Conservation (phyloP, 2,113 vertebrate genomes). For the Platysternon megacephalum region DNA sequence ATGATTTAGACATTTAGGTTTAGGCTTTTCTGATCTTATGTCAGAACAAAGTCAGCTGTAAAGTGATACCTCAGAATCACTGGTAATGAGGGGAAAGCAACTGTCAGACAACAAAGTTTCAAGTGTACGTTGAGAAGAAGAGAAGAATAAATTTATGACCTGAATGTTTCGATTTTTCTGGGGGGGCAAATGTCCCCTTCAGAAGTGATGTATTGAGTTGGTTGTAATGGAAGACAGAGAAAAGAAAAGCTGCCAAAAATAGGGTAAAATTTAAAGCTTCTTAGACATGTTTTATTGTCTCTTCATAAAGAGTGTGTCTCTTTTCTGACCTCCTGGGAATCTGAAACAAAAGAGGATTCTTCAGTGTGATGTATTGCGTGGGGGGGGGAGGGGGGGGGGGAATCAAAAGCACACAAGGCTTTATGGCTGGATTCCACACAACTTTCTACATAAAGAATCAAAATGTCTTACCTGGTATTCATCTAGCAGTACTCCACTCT, state of each 20-base stretch:
- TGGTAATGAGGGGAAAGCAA: not conserved
- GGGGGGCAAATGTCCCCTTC: conserved; percentile 8
- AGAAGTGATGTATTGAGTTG: conserved; percentile 11
- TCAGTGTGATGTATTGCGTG: not conserved
- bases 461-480: not conserved
- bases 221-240: not conserved
- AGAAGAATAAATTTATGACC: conserved; percentile 21
- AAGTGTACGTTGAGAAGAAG: conserved; percentile 3
- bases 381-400: fast-evolving
- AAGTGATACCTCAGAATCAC: not conserved
- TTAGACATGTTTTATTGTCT: not conserved
- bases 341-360: not conserved
- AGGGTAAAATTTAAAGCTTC: conserved; percentile 15
- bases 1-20: conserved; percentile 38
- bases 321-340: not conserved
- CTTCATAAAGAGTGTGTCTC: not conserved
- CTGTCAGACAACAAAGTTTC: conserved; percentile 28
- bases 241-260: conserved; percentile 6
- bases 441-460: not conserved
- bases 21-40: conserved; percentile 52
- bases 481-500: not conserved
- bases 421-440: not conserved
- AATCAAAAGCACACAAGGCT: not conserved
- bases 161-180: not conserved
- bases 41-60: conserved; percentile 49